Conservation (phyloP, 2,888 invertebrate genomes). For the Cistogaster globosa region DNA sequence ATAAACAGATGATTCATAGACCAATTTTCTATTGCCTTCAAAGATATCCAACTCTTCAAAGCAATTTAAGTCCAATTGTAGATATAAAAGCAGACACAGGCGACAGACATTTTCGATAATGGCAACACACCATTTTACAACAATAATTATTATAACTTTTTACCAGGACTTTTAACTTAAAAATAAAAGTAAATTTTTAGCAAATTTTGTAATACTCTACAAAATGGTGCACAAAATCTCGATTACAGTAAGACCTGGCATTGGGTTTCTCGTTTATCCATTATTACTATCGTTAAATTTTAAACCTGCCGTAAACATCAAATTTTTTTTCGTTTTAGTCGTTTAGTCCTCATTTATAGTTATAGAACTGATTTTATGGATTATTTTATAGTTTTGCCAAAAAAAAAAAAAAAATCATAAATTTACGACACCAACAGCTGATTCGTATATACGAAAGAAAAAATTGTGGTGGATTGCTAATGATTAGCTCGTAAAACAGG, state of each 20-base stretch:
- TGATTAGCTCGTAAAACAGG: too few relatives aligned
- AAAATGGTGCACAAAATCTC: background rate
- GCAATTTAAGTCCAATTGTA: conserved; percentile 19
- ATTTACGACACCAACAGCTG: too few relatives aligned
- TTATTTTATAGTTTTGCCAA: too few relatives aligned
- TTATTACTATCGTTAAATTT: too few relatives aligned
- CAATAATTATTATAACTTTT: background rate
- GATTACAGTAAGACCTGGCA: background rate
- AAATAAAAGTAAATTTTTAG: background rate
- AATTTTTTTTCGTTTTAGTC: too few relatives aligned
- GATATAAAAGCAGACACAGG: background rate
- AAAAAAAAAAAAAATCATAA: too few relatives aligned
- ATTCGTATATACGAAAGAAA: too few relatives aligned
- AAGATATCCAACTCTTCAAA: conserved; percentile 24
- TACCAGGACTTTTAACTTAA: background rate
- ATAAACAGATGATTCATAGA: conserved; percentile 40
- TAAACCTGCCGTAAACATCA: too few relatives aligned
- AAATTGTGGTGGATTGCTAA: too few relatives aligned
- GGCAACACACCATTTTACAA: conserved; percentile 33
- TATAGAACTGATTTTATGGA: too few relatives aligned
- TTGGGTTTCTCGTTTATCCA: too few relatives aligned
- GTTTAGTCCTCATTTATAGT: too few relatives aligned
- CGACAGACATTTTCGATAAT: conserved; percentile 8
- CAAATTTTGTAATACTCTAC: background rate
- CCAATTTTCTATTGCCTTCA: conserved; percentile 35